Percentiles rank a stretch among this genome's conserved stretches.
Conservation (phyloP, 2,797 vertebrate genomes). For the Gymnothorax reevesii region DNA sequence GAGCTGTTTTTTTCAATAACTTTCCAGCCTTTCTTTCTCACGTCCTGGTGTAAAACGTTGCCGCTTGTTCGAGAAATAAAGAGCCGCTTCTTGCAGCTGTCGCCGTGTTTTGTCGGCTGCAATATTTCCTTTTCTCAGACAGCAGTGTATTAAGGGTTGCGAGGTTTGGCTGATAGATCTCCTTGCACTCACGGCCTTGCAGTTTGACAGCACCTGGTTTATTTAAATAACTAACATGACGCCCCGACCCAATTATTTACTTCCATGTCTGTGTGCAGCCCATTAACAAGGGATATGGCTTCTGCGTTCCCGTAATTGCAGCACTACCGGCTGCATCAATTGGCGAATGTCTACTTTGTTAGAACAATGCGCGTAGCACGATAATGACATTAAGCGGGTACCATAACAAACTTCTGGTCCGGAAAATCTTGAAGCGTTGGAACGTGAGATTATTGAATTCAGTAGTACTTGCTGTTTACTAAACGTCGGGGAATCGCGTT, state of each 20-base stretch:
- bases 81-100: conserved; percentile 21
- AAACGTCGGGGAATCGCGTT: neutral
- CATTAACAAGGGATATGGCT: neutral
- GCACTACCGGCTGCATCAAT: neutral
- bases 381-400: neutral
- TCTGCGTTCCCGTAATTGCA: neutral
- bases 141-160: neutral
- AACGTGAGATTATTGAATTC: neutral
- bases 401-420: neutral
- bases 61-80: neutral
- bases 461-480: neutral
- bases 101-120: neutral
- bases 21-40: neutral
- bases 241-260: neutral
- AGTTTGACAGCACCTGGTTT: neutral
- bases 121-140: neutral
- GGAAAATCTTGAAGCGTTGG: neutral
- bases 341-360: neutral
- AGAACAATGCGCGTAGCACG: too few species aligned
- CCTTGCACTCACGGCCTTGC: neutral
- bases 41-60: neutral
- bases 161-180: neutral
- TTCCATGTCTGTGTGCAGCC: neutral
- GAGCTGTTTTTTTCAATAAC: neutral
- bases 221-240: neutral